A percentile compares a stretch with the other conserved stretches of the same genome.
Evolutionary conservation across 2,113 vertebrate species (phyloP).

Genomic region (Myotis lucifugus): DNA sequence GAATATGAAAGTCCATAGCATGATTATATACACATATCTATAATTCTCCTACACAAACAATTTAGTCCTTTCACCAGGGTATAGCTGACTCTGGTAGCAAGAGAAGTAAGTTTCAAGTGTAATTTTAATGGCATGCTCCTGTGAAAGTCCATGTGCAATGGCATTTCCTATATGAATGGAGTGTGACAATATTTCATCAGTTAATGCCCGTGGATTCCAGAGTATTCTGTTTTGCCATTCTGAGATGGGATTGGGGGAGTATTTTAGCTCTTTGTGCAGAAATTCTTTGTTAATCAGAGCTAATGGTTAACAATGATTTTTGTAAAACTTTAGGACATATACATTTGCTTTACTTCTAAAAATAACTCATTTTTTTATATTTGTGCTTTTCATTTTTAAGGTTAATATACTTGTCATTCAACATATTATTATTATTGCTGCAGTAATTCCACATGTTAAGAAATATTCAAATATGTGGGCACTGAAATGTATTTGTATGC

Average conservation of each 20-base stretch:
- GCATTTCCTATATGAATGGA: neutral
- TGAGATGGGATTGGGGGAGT: rapidly evolving
- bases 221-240: neutral
- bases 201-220: neutral
- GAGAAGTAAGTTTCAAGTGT: neutral
- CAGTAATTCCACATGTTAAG: neutral
- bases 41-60: neutral
- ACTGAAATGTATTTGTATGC: neutral
- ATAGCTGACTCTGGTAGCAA: neutral
- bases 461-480: neutral
- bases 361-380: neutral
- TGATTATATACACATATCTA: neutral
- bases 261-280: neutral
- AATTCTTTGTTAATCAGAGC: neutral
- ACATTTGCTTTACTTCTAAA: neutral
- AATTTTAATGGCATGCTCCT: neutral
- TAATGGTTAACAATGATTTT: neutral
- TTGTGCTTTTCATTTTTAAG: slow-evolving; percentile 17
- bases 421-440: neutral
- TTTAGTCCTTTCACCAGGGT: neutral
- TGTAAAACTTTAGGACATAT: neutral
- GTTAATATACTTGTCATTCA: neutral
- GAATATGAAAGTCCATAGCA: neutral
- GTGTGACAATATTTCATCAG: neutral
- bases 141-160: neutral